A percentile compares a stretch with the other conserved stretches of the same genome.
phyloP scores from a whole-genome alignment of 2,113 vertebrate species.

The Macrotus californicus region DNA sequence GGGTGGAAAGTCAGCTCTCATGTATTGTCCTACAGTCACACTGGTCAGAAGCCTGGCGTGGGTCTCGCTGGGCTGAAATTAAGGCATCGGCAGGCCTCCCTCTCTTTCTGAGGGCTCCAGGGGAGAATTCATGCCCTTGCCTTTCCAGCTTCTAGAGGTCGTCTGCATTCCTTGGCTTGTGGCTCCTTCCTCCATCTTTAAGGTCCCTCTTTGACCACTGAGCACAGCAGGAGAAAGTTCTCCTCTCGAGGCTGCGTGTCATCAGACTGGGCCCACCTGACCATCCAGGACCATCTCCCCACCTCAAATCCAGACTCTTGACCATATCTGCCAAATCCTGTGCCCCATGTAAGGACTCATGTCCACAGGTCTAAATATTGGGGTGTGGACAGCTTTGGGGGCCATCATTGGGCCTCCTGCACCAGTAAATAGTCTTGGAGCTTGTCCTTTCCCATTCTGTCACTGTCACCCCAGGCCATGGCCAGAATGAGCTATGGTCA shows the following conservation, averaged over 20 bases:
- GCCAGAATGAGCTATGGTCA: background rate
- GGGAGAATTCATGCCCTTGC: too few relatives aligned
- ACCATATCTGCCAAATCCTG: background rate
- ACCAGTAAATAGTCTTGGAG: background rate
- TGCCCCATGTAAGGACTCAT: background rate
- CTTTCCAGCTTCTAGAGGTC: background rate
- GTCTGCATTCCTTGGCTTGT: accelerated
- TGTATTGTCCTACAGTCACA: background rate
- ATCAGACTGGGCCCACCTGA: background rate
- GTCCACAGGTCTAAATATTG: too few relatives aligned
- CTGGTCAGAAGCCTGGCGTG: background rate
- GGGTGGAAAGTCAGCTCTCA: background rate
- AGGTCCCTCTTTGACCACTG: background rate
- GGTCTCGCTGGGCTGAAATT: background rate
- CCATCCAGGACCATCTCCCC: background rate
- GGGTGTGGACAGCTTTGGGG: background rate
- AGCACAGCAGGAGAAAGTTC: background rate
- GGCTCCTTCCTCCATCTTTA: background rate
- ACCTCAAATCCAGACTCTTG: background rate
- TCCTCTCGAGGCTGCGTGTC: background rate
- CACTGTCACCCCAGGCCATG: background rate
- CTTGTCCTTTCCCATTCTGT: too few relatives aligned
- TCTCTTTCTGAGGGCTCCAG: background rate
- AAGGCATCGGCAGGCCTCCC: background rate
- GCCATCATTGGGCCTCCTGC: accelerated